Base-by-base conservation (phyloP, 1,140 invertebrate genomes). In the Bicyclus anynana region DNA sequence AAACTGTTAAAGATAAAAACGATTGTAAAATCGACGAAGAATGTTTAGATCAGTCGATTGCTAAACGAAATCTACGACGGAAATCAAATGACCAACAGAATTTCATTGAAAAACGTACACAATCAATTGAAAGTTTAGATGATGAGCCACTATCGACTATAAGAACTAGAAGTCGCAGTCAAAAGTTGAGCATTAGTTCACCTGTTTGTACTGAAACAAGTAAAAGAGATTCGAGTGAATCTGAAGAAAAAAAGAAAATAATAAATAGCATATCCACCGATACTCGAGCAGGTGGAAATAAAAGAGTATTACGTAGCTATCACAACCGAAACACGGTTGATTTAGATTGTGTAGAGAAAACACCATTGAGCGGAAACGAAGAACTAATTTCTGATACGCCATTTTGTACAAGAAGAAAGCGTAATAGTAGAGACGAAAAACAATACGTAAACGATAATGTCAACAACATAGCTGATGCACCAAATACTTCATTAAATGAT, bases 281-380 rank as follows among this genome's bases (percentile, higher is more conserved):
- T 21, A 54, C 23, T 44, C 29, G 57, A 10, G 29, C 46, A 14
- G 47, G 33, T 51, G 55, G 51, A 21, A 56, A 44, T 40, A 83
- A 83, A 59, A 68, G 80, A 50, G 52, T 72, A 13, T 61, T 80
- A 55, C 72, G 77, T 20, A 83, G 75, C 71, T 68, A 70, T 14
- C 56, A 59, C 29, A 40, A 35, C 37, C 48, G 37, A 37, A 33
- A 59, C n/a, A 27, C 5, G 20, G 21, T 35, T 29, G 12, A 40
- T 47, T 38, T 51, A 42, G 40, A 35, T 26, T 40, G 21, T 29
- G 33, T 29, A 26, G 33, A 37, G 2, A n/a, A 26, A 10, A 2
- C 17, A 14, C 6, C 14, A 26, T 26, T n/a, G 13, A 9, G 10
- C 14, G 21, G 18, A 6, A 47, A 16, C 9, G n/a, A 13, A 2